These are phyloP conservation scores for Rhynchonycteris naso DNA, from an alignment of 2,797 vertebrate species.

Conservation along the genomic window DNA sequence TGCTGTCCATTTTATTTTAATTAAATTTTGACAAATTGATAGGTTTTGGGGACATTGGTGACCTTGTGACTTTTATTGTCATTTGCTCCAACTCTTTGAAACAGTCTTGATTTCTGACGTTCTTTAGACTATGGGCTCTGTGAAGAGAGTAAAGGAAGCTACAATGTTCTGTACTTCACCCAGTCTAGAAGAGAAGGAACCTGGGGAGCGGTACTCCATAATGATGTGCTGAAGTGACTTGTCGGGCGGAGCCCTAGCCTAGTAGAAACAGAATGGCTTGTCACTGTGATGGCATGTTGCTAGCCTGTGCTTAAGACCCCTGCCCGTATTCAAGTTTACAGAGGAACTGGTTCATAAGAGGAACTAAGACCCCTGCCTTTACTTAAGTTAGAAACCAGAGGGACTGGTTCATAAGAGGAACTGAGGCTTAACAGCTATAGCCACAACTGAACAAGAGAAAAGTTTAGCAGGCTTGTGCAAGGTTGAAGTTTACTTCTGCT, in stretches of 20 bases:
- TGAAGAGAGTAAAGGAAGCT: background rate
- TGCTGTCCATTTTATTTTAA: background rate
- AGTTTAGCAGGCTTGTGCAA: no score
- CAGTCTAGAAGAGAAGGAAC: background rate
- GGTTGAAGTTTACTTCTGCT: no score
- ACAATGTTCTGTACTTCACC: background rate
- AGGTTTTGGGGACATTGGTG: background rate
- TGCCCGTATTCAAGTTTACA: no score
- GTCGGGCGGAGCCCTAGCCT: background rate
- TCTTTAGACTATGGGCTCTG: background rate
- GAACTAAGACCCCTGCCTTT: no score
- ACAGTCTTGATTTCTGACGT: background rate
- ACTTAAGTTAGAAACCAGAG: no score
- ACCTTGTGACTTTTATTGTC: background rate
- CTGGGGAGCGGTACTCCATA: accelerated
- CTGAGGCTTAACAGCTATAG: no score
- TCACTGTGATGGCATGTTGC: no score
- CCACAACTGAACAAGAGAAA: no score
- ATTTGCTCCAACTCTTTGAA: background rate
- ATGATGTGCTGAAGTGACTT: background rate
- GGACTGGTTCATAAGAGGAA: no score
- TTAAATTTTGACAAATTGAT: background rate
- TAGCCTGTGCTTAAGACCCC: no score
- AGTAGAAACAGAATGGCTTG: background rate
- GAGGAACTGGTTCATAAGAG: no score